These are phyloP conservation scores for Drosophila prosaltans DNA, from an alignment of 1,140 invertebrate genomes.

Conservation along the genomic window DNA sequence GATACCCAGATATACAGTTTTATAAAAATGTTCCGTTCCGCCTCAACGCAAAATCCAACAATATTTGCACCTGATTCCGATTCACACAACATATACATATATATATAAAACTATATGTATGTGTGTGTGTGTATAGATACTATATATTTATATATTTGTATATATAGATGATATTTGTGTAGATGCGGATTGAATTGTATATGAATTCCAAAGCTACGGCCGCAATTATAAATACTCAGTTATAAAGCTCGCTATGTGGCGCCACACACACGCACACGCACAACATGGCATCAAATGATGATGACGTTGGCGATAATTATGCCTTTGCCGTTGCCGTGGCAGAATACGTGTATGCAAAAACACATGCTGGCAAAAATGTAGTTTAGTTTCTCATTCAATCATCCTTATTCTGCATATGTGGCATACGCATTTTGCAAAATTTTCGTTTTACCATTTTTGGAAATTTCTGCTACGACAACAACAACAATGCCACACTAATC, in stretches of 20 bases:
- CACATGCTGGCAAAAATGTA: not conserved
- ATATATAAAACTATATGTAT: not conserved
- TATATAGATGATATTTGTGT: conserved; percentile 15
- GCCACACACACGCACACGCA: conserved; percentile 2
- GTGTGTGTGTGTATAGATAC: not conserved
- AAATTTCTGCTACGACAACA: too few relatives aligned
- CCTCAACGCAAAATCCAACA: conserved; percentile 66
- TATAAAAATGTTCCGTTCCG: conserved; percentile 33
- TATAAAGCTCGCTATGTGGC: conserved; percentile 8
- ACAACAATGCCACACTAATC: too few relatives aligned
- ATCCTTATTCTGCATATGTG: not conserved
- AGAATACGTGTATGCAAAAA: not conserved
- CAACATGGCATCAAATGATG: too few relatives aligned
- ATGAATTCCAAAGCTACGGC: conserved; percentile 2
- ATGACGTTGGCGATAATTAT: not conserved
- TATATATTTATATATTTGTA: not conserved
- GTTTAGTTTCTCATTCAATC: conserved; percentile 1
- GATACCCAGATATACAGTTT: conserved; percentile 35
- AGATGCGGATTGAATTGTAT: conserved; percentile 3
- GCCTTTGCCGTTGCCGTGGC: not conserved
- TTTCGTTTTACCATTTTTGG: not conserved
- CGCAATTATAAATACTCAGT: conserved; percentile 7
- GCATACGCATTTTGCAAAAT: not conserved
- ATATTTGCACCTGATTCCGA: conserved; percentile 76
- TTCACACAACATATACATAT: conserved; percentile 13